Conservation (phyloP, 2,113 vertebrate genomes). For the Arizona elegans region DNA sequence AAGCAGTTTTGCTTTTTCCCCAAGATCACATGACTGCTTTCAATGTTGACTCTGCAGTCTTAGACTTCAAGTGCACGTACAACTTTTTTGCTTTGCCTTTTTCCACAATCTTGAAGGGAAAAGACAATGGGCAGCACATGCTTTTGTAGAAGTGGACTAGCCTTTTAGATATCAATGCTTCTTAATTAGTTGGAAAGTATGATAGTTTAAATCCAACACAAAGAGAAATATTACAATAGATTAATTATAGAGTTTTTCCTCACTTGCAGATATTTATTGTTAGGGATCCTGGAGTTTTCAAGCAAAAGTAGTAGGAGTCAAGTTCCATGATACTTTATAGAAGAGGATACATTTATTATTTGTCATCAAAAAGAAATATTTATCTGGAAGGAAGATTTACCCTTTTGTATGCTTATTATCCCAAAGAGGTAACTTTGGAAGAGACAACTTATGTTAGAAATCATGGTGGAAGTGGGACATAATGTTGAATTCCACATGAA, state of each 20-base stretch:
- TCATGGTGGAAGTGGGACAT: not conserved
- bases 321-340: not conserved
- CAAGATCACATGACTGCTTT: not conserved
- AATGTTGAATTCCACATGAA: not conserved
- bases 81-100: not conserved
- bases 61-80: not conserved
- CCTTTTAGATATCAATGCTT: not conserved
- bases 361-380: not conserved
- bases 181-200: not conserved
- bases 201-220: not conserved
- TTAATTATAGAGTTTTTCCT: not conserved
- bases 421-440: not conserved
- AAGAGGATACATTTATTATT: not conserved
- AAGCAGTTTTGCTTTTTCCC: not conserved
- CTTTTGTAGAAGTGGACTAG: not conserved
- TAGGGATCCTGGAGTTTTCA: not conserved
- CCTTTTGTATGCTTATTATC: not conserved
- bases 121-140: not conserved
- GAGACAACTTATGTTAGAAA: not conserved
- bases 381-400: not conserved
- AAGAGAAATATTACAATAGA: not conserved
- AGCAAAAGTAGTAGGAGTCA: not conserved
- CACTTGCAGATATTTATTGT: not conserved
- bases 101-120: not conserved
- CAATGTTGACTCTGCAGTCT: not conserved